phyloP scores from a whole-genome alignment of 2,113 vertebrate genomes.

The Nerophis ophidion region DNA sequence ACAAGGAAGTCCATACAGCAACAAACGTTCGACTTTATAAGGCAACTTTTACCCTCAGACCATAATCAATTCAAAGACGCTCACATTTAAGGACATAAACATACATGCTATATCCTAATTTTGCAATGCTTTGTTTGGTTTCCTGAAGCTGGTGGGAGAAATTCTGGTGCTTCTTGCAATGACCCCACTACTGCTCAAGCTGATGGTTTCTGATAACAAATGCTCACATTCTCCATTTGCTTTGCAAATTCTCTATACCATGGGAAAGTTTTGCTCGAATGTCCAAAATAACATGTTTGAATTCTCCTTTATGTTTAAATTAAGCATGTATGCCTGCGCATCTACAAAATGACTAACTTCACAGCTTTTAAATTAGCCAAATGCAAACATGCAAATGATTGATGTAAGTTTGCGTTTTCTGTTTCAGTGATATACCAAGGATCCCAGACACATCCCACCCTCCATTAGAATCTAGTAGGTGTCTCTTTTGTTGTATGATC shows the following conservation, averaged over 20 bases:
- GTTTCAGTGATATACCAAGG: constrained; percentile 92
- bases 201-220: not conserved
- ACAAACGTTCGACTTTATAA: not conserved
- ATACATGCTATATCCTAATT: too few relatives aligned
- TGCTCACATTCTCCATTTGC: constrained; percentile 24
- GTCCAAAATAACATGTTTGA: constrained; percentile 17
- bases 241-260: constrained; percentile 34
- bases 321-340: constrained; percentile 45
- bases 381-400: constrained; percentile 10
- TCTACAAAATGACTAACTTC: constrained; percentile 13
- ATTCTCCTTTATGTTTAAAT: constrained; percentile 17
- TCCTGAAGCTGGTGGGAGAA: constrained; percentile 25
- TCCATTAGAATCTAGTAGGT: constrained; percentile 95
- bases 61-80: too few relatives aligned
- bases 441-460: constrained; percentile 97
- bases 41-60: not conserved
- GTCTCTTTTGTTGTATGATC: constrained; percentile 9
- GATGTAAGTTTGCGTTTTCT: constrained; percentile 27
- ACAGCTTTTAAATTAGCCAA: not conserved
- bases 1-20: not conserved
- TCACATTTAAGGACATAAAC: not conserved
- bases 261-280: constrained; percentile 17
- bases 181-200: too few relatives aligned
- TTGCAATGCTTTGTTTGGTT: constrained; percentile 25
- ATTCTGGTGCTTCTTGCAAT: constrained; percentile 44